phyloP scores from a whole-genome alignment of 2,797 vertebrate species.

The Aphelocoma californica region DNA sequence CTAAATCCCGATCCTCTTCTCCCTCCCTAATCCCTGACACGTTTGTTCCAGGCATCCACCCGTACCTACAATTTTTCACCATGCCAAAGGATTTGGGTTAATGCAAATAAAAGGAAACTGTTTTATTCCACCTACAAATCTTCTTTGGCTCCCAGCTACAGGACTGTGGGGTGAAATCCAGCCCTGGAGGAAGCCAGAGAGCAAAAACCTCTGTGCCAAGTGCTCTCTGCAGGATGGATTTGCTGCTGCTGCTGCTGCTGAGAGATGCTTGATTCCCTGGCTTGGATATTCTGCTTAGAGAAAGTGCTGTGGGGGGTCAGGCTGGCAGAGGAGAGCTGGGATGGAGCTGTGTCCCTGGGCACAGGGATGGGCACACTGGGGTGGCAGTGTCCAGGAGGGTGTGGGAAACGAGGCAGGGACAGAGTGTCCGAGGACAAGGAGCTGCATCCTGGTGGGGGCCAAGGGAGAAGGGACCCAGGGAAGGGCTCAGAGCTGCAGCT shows the following conservation, averaged over 20 bases:
- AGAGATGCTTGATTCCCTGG: neutral
- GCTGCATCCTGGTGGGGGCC: neutral
- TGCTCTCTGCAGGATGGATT: neutral
- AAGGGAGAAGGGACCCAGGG: neutral
- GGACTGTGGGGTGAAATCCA: conserved; percentile 10
- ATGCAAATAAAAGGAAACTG: conserved; percentile 17
- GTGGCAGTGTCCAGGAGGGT: neutral
- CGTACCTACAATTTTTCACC: neutral
- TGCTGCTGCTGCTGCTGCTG: neutral
- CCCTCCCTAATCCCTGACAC: neutral
- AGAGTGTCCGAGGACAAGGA: neutral
- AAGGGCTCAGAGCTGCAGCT: neutral
- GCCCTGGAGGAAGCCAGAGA: neutral
- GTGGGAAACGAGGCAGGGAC: neutral
- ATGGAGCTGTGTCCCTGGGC: neutral
- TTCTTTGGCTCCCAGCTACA: neutral
- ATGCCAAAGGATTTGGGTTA: neutral
- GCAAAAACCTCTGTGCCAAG: neutral
- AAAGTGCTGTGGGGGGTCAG: neutral
- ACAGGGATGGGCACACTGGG: neutral
- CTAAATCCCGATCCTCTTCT: neutral
- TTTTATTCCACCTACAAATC: conserved; percentile 34
- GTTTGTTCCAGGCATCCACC: neutral
- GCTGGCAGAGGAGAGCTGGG: neutral
- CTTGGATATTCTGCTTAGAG: neutral